phyloP scores from a whole-genome alignment of 2,113 vertebrate species.

The Platysternon megacephalum region DNA sequence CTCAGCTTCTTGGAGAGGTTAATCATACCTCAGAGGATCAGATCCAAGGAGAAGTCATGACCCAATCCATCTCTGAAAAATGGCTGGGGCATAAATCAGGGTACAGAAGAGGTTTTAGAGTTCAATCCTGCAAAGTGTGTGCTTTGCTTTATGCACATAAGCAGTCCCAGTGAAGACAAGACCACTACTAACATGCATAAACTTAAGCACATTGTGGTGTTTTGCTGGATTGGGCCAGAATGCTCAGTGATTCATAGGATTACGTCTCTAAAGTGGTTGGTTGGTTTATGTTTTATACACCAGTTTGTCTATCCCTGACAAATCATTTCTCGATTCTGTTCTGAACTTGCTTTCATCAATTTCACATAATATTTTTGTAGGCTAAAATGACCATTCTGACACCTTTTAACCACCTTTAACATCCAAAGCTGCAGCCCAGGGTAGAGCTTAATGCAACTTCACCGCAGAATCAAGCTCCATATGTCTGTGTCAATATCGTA shows the following conservation, averaged over 20 bases:
- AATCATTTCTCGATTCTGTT: slow-evolving; percentile 34
- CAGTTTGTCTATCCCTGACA: slow-evolving; percentile 60
- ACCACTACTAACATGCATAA: slow-evolving; percentile 17
- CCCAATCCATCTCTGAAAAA: not conserved
- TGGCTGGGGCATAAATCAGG: not conserved
- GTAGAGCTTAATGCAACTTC: not conserved
- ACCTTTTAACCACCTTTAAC: slow-evolving; percentile 24
- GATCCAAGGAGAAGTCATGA: not conserved
- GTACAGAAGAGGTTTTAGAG: not conserved
- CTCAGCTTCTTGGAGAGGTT: not conserved
- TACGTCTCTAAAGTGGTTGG: slow-evolving; percentile 27
- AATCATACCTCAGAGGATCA: not conserved
- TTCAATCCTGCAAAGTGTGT: not conserved
- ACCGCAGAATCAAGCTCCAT: not conserved
- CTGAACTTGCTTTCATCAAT: slow-evolving; percentile 18
- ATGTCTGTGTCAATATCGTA: not conserved
- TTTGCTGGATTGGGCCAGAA: slow-evolving; percentile 36
- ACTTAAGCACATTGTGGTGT: slow-evolving; percentile 25
- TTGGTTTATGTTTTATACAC: slow-evolving; percentile 49
- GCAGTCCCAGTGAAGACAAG: slow-evolving; percentile 31
- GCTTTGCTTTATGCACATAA: not conserved
- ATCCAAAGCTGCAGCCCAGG: not conserved
- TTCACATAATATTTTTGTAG: not conserved
- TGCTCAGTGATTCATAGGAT: slow-evolving; percentile 31
- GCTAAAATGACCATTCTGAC: not conserved